These are phyloP conservation scores for Oceanodroma leucorhoa DNA, from an alignment of 2,797 vertebrate genomes.

Conservation along the genomic window DNA sequence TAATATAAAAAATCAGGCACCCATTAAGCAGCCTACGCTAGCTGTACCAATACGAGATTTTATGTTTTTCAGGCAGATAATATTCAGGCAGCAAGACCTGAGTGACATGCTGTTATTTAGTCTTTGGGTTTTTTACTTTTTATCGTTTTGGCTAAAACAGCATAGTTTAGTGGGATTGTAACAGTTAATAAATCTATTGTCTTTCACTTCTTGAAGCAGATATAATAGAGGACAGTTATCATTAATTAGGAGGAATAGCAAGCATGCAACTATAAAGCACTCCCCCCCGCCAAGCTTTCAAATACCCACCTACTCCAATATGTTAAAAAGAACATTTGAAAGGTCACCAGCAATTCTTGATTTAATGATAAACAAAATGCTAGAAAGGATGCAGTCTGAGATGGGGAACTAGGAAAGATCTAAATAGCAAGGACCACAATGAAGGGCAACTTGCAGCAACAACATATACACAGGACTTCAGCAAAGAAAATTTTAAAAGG, in stretches of 20 bases:
- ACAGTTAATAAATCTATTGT: background rate
- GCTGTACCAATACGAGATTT: background rate
- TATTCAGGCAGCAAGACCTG: background rate
- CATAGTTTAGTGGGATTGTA: background rate
- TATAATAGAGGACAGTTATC: background rate
- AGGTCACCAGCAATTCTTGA: slow-evolving; percentile 11
- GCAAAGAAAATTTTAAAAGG: background rate
- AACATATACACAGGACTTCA: background rate
- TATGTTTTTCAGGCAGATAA: background rate
- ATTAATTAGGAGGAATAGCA: slow-evolving; percentile 12
- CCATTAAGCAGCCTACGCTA: background rate
- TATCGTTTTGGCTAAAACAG: background rate
- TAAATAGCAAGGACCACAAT: background rate
- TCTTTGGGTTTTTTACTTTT: background rate
- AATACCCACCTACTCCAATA: slow-evolving; percentile 63
- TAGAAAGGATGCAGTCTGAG: background rate
- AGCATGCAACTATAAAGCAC: background rate
- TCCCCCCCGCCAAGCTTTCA: background rate
- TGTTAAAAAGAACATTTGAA: slow-evolving; percentile 54
- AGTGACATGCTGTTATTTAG: background rate
- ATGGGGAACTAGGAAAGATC: background rate
- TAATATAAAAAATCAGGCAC: background rate
- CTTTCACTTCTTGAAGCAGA: background rate
- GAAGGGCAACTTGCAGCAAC: background rate
- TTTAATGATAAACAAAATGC: background rate